phyloP scores from a whole-genome alignment of 2,888 invertebrate genomes.

The Drosophila kambysellisi region DNA sequence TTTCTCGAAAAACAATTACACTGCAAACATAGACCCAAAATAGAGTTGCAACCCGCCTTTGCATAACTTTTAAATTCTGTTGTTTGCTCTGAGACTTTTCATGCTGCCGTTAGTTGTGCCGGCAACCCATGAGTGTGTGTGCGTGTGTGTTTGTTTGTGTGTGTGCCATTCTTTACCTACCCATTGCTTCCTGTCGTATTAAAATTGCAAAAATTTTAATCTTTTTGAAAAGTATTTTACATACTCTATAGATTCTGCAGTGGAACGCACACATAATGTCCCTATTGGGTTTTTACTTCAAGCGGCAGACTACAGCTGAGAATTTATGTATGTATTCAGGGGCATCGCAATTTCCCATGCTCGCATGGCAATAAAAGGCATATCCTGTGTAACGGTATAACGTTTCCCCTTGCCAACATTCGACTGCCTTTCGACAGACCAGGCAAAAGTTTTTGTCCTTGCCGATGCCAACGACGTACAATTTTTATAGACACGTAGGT shows the following conservation, averaged over 20 bases:
- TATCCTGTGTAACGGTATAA: slow-evolving; percentile 75
- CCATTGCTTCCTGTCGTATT: slow-evolving; percentile 54
- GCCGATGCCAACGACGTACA: slow-evolving; percentile 68
- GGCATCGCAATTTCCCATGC: slow-evolving; percentile 77
- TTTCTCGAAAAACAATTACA: slow-evolving; percentile 59
- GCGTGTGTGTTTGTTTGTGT: slow-evolving; percentile 6
- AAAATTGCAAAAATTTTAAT: slow-evolving; percentile 81
- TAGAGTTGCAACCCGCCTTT: slow-evolving; percentile 24
- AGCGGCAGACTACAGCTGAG: slow-evolving; percentile 48
- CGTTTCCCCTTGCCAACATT: slow-evolving; percentile 40
- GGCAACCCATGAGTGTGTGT: slow-evolving; percentile 2
- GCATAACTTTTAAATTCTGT: slow-evolving; percentile 63
- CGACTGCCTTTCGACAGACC: slow-evolving; percentile 54
- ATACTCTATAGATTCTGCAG: slow-evolving; percentile 72
- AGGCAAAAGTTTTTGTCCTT: slow-evolving; percentile 76
- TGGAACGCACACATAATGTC: slow-evolving; percentile 60
- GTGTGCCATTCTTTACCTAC: slow-evolving; percentile 20
- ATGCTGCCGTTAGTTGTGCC: slow-evolving; percentile 36
- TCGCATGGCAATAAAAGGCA: slow-evolving; percentile 76
- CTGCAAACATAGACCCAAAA: slow-evolving; percentile 47
- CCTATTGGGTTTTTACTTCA: slow-evolving; percentile 68
- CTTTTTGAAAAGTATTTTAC: slow-evolving; percentile 75
- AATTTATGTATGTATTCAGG: slow-evolving; percentile 80
- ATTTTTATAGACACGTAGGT: slow-evolving; percentile 81
- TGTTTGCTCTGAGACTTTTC: slow-evolving; percentile 73